Evolutionary conservation across 2,888 invertebrate genomes (phyloP).

Genomic region (Nasonia oneida): DNA sequence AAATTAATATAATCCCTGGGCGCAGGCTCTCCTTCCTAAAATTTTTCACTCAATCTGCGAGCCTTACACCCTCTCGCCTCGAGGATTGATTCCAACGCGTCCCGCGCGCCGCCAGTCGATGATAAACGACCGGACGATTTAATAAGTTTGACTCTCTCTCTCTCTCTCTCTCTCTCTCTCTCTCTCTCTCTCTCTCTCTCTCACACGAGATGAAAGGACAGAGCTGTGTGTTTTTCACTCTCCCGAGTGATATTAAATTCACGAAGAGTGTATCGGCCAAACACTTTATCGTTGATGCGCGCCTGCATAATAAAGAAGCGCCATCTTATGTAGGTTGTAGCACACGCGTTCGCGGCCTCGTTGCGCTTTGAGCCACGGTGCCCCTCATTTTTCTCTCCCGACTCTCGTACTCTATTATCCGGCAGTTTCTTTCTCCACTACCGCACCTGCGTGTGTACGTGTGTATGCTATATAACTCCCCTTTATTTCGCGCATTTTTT

Average conservation of each 20-base stretch:
- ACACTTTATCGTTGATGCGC: not conserved
- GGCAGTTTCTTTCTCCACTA: not conserved
- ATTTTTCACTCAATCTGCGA: conserved; percentile 6
- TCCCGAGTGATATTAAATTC: conserved; percentile 49
- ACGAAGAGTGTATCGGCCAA: conserved; percentile 4
- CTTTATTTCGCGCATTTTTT: conserved; percentile 1
- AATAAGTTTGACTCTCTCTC: conserved; percentile 51
- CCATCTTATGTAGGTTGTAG: not conserved
- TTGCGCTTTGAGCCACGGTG: not conserved
- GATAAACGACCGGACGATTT: conserved; percentile 56
- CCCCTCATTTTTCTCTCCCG: conserved; percentile 2
- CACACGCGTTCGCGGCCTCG: not conserved
- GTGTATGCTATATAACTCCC: not conserved
- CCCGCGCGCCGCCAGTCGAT: conserved; percentile 18
- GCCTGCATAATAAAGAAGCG: conserved; percentile 44
- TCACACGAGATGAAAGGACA: not conserved
- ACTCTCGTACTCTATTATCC: not conserved
- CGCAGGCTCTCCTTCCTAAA: not conserved
- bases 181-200: not conserved
- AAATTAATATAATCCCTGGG: conserved; percentile 34
- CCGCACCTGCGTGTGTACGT: not conserved
- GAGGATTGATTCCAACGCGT: conserved; percentile 41
- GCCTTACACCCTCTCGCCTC: not conserved
- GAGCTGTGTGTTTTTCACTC: not conserved
- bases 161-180: not conserved